Evolutionary conservation across 2,797 vertebrate species (phyloP), one percentile per base, ranked within the genome.

Genomic region (Esox lucius): DNA sequence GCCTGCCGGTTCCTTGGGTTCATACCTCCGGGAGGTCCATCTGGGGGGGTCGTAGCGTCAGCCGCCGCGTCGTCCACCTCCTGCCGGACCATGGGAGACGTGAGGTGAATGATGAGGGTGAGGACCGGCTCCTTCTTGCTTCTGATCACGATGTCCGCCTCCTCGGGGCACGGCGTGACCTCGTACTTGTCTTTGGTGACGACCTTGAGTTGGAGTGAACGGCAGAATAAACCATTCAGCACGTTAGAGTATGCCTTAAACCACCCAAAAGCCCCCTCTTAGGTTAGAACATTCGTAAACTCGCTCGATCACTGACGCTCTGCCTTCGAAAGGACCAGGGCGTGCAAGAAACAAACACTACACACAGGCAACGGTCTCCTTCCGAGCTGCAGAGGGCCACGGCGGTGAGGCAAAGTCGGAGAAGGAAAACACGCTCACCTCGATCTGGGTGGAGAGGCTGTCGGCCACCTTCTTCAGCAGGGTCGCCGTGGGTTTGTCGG

Each of bases 21-120:
- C 91, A 73, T 95, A 96, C 95, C 95, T 95, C 91, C 94, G 1
- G 93, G 56, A 31, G 68, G 42, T 65, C 75, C 61, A 22, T 61
- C 42, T 77, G 79, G 84, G 80, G 72, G 84, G 79, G 68, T 80
- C 90, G 72, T 94, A 95, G 94, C 95, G 95, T 91, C 94, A 1
- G 93, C 87, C 6, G 93, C 88, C 73, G 78, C 78, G 75, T 92
- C 83, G 82, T 95, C 94, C 80, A 93, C 83, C 79, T 95, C 93
- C 28, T 93, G 94, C 72, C 97, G 88, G 76, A 99, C 94, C 62
- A 96, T 87, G 0, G 97, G 96, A 0, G 98, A 99, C 0, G 97
- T 99, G 88, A 99, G 80, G 86, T 96, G 95, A 87, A 99, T 95
- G 64, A 93, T 95, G 72, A 99, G 91, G 33, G 87, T 94, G 84